Conservation (phyloP, 2,797 vertebrate species). For the Gymnopithys bicolor region DNA sequence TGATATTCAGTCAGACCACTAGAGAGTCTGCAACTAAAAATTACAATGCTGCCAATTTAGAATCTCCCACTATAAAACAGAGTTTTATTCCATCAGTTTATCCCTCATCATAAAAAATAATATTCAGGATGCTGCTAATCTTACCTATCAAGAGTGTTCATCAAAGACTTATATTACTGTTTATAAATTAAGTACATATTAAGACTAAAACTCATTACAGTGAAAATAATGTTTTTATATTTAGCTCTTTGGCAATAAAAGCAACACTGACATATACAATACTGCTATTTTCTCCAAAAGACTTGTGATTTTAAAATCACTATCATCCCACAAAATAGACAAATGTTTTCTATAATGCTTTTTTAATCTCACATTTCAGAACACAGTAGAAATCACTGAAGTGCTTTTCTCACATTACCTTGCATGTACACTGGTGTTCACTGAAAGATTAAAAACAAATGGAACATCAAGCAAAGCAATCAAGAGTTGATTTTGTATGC, state of each 20-base stretch:
- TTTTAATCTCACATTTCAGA: slow-evolving; percentile 6
- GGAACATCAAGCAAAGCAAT: slow-evolving; percentile 38
- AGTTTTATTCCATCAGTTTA: not conserved
- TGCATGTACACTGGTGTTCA: slow-evolving; percentile 13
- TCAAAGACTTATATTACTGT: not conserved
- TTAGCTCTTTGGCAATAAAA: not conserved
- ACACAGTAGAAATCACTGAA: not conserved
- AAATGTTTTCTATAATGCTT: slow-evolving; percentile 20
- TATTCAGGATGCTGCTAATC: not conserved
- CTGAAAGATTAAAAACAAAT: slow-evolving; percentile 22
- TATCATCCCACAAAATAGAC: slow-evolving; percentile 9
- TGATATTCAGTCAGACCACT: not conserved
- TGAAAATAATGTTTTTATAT: not conserved
- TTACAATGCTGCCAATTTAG: not conserved
- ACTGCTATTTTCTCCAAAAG: not conserved
- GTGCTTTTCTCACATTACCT: not conserved
- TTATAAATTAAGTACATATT: not conserved
- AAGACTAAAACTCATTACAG: not conserved
- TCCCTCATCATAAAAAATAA: not conserved
- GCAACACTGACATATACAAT: not conserved
- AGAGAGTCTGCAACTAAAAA: not conserved
- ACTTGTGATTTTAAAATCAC: slow-evolving; percentile 5
- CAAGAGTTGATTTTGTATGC: slow-evolving; percentile 40
- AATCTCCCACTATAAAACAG: not conserved
- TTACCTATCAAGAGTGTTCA: not conserved